These are phyloP conservation scores for Drosophila melanica DNA, from an alignment of 1,140 invertebrate species.

Conservation along the genomic window DNA sequence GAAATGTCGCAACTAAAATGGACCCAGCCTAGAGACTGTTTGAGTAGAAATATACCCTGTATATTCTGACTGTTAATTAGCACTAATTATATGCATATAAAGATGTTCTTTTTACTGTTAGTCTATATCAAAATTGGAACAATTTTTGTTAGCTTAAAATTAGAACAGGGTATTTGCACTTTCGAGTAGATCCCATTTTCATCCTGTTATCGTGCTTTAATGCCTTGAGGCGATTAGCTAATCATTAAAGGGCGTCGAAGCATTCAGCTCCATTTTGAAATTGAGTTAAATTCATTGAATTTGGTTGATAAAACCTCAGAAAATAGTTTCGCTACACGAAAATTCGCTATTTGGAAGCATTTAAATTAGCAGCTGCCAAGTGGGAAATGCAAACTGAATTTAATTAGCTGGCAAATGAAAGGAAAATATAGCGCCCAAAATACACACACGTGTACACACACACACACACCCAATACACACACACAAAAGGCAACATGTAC, in stretches of 20 bases:
- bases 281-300: not conserved
- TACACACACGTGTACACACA: slow-evolving; percentile 2
- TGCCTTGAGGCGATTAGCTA: too few species aligned
- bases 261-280: not conserved
- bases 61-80: too few species aligned
- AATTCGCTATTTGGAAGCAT: slow-evolving; percentile 7
- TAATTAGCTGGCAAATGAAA: slow-evolving; percentile 55
- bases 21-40: too few species aligned
- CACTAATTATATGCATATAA: too few species aligned
- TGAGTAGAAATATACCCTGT: too few species aligned
- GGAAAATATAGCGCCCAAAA: slow-evolving; percentile 31
- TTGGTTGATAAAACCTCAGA: not conserved
- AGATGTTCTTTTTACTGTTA: too few species aligned
- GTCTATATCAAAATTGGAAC: too few species aligned
- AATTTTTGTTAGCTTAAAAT: too few species aligned
- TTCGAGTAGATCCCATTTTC: too few species aligned
- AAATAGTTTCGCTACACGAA: slow-evolving; percentile 11
- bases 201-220: too few species aligned
- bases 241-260: not conserved
- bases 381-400: slow-evolving; percentile 37
- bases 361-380: slow-evolving; percentile 25
- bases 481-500: slow-evolving; percentile 12
- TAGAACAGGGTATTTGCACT: too few species aligned
- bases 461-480: not conserved
- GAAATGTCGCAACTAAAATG: not conserved